These are phyloP conservation scores for Drosophila kuntzei DNA, from an alignment of 2,888 invertebrate genomes.

Conservation along the genomic window DNA sequence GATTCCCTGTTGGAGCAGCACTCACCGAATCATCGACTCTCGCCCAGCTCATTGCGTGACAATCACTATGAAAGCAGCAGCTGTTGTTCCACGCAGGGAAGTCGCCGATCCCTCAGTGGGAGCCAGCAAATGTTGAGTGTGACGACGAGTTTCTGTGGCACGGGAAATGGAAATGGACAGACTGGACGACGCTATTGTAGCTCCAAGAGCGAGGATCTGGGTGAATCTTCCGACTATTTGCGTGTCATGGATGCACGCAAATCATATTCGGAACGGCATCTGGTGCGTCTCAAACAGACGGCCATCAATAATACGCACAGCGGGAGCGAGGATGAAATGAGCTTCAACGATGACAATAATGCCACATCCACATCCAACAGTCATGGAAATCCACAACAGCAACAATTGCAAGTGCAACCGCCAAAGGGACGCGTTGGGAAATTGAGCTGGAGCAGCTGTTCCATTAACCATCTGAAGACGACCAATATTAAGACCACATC, in stretches of 20 bases:
- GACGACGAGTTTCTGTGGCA: constrained; percentile 80
- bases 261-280: constrained; percentile 84
- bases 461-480: constrained; percentile 84
- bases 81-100: constrained; percentile 73
- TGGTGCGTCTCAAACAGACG: constrained; percentile 84
- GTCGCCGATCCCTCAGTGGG: constrained; percentile 69
- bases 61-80: constrained; percentile 82
- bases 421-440: constrained; percentile 53
- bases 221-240: constrained; percentile 79
- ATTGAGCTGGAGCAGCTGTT: constrained; percentile 83
- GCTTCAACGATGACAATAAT: constrained; percentile 85
- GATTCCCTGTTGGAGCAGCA: constrained; percentile 84
- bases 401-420: constrained; percentile 44
- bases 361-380: constrained; percentile 43
- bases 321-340: constrained; percentile 82
- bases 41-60: constrained; percentile 82
- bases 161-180: constrained; percentile 49
- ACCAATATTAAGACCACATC: constrained; percentile 85
- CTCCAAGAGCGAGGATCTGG: constrained; percentile 83
- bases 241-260: constrained; percentile 83
- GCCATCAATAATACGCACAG: constrained; percentile 84
- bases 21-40: constrained; percentile 82
- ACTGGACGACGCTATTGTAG: constrained; percentile 79
- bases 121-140: constrained; percentile 75
- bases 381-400: constrained; percentile 33